Percentiles rank a stretch among this genome's conserved stretches.
Conservation (phyloP, 2,113 vertebrate genomes). For the Aramus guarauna region DNA sequence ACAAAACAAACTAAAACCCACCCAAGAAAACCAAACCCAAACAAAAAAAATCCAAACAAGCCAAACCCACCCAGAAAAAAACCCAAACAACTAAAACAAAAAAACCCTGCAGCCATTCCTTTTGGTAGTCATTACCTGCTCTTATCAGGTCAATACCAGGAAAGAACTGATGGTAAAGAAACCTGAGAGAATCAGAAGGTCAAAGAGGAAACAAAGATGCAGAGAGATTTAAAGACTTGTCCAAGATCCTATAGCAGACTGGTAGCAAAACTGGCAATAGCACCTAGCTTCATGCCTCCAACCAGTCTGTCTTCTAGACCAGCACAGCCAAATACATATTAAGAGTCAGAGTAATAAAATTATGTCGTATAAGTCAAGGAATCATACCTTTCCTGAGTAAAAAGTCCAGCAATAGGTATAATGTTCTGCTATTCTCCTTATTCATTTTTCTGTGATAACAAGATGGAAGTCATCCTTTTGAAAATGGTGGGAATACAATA, state of each 20-base stretch:
- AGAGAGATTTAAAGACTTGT: not conserved
- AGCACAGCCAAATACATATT: not conserved
- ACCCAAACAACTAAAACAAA: not conserved
- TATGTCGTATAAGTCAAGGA: not conserved
- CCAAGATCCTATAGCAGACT: not conserved
- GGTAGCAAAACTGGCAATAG: not conserved
- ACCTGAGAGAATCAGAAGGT: not conserved
- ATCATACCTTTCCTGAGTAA: not conserved
- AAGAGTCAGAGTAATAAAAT: not conserved
- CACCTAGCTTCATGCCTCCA: not conserved
- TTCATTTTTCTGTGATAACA: not conserved
- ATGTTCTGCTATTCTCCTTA: not conserved
- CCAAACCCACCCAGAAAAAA: not conserved
- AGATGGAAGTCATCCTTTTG: not conserved
- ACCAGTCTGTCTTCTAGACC: not conserved
- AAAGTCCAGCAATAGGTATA: not conserved
- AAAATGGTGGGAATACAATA: not conserved
- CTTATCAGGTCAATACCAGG: not conserved
- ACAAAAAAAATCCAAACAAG: not conserved
- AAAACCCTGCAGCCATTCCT: accelerated
- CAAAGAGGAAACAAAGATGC: not conserved
- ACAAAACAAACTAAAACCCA: no score
- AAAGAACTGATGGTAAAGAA: not conserved
- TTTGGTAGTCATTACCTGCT: not conserved
- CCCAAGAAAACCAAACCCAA: accelerated